These are phyloP conservation scores for Megaustenia siamemsis DNA, from an alignment of 2,888 invertebrate species.

Conservation along the genomic window DNA sequence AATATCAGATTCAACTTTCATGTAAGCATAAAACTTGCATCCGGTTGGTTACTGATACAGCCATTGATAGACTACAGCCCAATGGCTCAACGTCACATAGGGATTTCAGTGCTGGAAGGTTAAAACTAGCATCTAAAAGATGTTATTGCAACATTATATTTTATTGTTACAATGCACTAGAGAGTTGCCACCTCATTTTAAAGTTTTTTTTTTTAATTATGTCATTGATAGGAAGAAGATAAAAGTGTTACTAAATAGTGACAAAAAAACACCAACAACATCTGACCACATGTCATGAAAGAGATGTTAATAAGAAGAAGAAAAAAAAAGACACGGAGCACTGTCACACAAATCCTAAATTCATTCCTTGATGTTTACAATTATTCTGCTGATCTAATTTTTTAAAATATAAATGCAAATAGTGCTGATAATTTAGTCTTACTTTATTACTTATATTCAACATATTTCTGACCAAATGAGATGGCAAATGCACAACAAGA, in stretches of 20 bases:
- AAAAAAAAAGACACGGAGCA: too few relatives aligned
- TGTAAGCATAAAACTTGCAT: too few relatives aligned
- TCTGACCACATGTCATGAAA: conserved; percentile 3
- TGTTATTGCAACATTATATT: conserved; percentile 14
- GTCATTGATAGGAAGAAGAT: not conserved
- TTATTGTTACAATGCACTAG: conserved; percentile 36
- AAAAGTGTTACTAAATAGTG: not conserved
- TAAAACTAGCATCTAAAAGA: too few relatives aligned
- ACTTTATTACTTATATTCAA: not conserved
- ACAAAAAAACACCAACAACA: not conserved
- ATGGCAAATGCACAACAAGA: conserved; percentile 52
- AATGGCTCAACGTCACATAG: too few relatives aligned
- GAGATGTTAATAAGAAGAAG: not conserved
- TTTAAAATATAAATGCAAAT: not conserved
- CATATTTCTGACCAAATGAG: conserved; percentile 30
- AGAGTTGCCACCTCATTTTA: conserved; percentile 52
- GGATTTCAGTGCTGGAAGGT: too few relatives aligned
- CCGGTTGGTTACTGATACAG: too few relatives aligned
- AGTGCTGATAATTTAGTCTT: not conserved
- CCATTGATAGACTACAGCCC: too few relatives aligned
- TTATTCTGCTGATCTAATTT: not conserved
- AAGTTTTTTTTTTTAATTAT: not conserved
- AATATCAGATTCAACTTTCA: too few relatives aligned
- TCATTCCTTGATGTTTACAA: not conserved
- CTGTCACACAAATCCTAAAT: not conserved